phyloP scores from a whole-genome alignment of 2,797 vertebrate species.

The Peromyscus eremicus region DNA sequence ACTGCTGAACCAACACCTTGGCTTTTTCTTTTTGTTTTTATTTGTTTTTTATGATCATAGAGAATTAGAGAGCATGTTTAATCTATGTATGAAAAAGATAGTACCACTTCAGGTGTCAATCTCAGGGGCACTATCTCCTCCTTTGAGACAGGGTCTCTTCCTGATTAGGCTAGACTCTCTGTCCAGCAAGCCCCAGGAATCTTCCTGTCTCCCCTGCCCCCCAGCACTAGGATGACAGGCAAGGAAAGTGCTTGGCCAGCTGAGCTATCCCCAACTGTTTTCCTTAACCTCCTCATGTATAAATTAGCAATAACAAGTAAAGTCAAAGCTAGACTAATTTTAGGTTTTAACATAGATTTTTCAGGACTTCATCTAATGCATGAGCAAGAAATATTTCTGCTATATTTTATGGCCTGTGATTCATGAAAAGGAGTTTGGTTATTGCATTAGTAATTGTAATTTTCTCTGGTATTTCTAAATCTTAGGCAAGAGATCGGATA shows the following conservation, averaged over 20 bases:
- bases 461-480: slow-evolving; percentile 64
- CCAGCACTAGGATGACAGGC: neutral
- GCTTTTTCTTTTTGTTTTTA: neutral
- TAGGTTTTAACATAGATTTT: slow-evolving; percentile 38
- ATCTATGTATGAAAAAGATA: slow-evolving; percentile 5
- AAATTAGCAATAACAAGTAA: slow-evolving; percentile 13
- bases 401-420: slow-evolving; percentile 21
- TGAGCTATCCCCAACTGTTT: neutral
- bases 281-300: slow-evolving; percentile 13
- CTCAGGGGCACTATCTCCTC: neutral
- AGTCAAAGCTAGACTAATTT: slow-evolving; percentile 22
- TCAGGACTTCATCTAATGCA: slow-evolving; percentile 15
- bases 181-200: neutral
- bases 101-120: neutral
- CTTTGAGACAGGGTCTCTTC: neutral
- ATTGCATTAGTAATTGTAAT: slow-evolving; percentile 36
- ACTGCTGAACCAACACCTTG: neutral
- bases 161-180: neutral
- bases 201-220: too few species aligned
- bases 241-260: neutral
- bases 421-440: slow-evolving; percentile 40
- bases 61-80: slow-evolving; percentile 43
- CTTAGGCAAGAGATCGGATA: slow-evolving; percentile 85
- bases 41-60: neutral
- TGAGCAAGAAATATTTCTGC: neutral